Conservation (phyloP, 2,888 invertebrate genomes). For the Lucinisca nassula region DNA sequence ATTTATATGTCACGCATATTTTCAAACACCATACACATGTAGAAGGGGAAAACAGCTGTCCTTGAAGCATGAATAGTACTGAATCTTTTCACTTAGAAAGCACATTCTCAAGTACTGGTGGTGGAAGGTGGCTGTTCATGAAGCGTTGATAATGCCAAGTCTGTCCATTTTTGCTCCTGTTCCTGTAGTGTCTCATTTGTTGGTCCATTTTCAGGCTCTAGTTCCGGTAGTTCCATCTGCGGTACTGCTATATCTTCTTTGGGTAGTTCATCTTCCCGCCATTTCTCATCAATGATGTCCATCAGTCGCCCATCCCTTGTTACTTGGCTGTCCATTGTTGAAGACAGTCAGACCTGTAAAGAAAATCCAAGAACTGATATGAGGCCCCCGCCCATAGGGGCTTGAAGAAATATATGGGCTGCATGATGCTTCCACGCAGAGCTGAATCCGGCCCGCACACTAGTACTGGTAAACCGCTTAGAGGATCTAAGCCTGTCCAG, state of each 20-base stretch:
- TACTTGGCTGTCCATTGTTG: conserved; percentile 94
- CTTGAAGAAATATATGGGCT: too few relatives aligned
- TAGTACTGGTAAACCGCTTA: too few relatives aligned
- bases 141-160: conserved; percentile 86
- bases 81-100: neutral
- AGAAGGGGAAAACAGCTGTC: too few relatives aligned
- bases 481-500: too few relatives aligned
- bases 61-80: too few relatives aligned
- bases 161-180: conserved; percentile 93
- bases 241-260: conserved; percentile 95
- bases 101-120: neutral
- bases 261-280: conserved; percentile 92
- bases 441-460: too few relatives aligned
- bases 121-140: conserved; percentile 81
- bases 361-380: too few relatives aligned
- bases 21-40: too few relatives aligned
- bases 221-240: conserved; percentile 95
- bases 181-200: conserved; percentile 95
- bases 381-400: too few relatives aligned
- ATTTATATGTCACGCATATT: too few relatives aligned
- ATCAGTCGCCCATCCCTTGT: conserved; percentile 92
- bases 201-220: conserved; percentile 95
- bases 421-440: too few relatives aligned
- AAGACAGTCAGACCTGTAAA: too few relatives aligned
- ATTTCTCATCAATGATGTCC: conserved; percentile 95